Base-by-base conservation (phyloP, 2,113 vertebrate genomes). In the Otolemur garnettii region DNA sequence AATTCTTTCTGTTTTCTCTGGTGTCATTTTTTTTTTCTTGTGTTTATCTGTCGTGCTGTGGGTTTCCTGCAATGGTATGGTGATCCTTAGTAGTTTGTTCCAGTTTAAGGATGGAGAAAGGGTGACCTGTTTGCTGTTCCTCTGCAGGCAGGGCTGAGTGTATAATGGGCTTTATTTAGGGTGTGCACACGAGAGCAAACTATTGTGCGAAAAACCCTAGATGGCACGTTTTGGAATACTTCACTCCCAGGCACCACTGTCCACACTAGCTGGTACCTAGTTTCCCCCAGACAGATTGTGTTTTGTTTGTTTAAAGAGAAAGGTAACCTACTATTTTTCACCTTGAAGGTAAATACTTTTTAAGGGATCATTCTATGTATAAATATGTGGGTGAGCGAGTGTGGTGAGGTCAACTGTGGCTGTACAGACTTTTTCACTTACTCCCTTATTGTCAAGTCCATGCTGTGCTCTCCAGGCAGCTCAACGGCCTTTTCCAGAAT, bases 1-100 rank as follows among this genome's bases (percentile, higher is more conserved):
- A 82, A 89, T 79, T 71, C 75, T 80, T 88, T 78, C 17, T 69
- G 2, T 53, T 78, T 88, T 93, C 35, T 84, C 55, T 57, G 72
- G 22, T 69, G 66, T 85, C 38, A 57, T 74, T 88, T 95, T 89
- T 33, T 50, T 50, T 50, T 45, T 62, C 53, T 35, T 28, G 14
- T 69, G 28, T 74, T 88, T 71, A 7, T 45, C 81, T 87, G 4
- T 26, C 26, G 26, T 35, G 19, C 15, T 64, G 42, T 53, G 33
- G 30, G 1, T 35, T 55, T 42, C 38, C 64, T 30, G 18, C 72
- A 1, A 5, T 18, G 59, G 8, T 15, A 45, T 45, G 59, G 30
- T 59, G 15, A 59, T 60, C 4, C 4, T n/a, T 1, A 57, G 13
- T 12, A 35, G 8, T 64, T 14, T 24, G 5, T 33, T 83, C 22